Conservation (phyloP, 2,888 invertebrate species). For the Ypsolopha sequella region DNA sequence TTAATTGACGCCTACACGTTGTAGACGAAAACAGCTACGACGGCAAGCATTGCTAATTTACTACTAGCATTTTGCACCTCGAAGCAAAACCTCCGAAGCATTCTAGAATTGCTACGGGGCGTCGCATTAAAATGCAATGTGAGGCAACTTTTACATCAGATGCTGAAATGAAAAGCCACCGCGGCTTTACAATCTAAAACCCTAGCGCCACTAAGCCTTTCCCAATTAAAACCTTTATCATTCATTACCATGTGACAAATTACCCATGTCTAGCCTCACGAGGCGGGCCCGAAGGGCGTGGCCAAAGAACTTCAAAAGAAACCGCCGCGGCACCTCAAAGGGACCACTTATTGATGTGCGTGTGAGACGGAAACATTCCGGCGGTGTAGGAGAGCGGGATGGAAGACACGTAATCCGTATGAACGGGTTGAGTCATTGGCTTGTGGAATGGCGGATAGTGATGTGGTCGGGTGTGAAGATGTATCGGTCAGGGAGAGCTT, state of each 20-base stretch:
- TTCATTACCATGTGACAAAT: slow-evolving; percentile 57
- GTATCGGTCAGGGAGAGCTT: slow-evolving; percentile 18
- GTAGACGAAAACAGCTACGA: too few species aligned
- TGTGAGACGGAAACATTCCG: slow-evolving; percentile 18
- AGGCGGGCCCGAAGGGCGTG: slow-evolving; percentile 45
- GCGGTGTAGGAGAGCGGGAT: slow-evolving; percentile 22
- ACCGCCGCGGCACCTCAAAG: slow-evolving; percentile 51
- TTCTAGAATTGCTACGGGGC: too few species aligned
- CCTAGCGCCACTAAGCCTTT: slow-evolving; percentile 6
- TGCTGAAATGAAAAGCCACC: neutral
- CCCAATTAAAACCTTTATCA: slow-evolving; percentile 64
- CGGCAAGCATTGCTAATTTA: too few species aligned
- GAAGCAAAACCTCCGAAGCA: too few species aligned
- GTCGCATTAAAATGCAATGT: too few species aligned
- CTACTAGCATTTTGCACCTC: too few species aligned
- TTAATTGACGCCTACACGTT: too few species aligned
- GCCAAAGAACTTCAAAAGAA: slow-evolving; percentile 47
- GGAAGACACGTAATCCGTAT: slow-evolving; percentile 34
- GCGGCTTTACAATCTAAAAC: neutral
- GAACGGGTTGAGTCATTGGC: slow-evolving; percentile 59
- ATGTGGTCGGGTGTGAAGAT: slow-evolving; percentile 17
- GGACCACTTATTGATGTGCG: slow-evolving; percentile 39
- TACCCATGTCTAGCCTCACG: slow-evolving; percentile 31
- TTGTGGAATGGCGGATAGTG: slow-evolving; percentile 50
- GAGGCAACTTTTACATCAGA: too few species aligned